Percentiles rank a stretch among this genome's conserved stretches.
Evolutionary conservation across 1,140 invertebrate genomes (phyloP).

Genomic region (Chelonus insularis): DNA sequence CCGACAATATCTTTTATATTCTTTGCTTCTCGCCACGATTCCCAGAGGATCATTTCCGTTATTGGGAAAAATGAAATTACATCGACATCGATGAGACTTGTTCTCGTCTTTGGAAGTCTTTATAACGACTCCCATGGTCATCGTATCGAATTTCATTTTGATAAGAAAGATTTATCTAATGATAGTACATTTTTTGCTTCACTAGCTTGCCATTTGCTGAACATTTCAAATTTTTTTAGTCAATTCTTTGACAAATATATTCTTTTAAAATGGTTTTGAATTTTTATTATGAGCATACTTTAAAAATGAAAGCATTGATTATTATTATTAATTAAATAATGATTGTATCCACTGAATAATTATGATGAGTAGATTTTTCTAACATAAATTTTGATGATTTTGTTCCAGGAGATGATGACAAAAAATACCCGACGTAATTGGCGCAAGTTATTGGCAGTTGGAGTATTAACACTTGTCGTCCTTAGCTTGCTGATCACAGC

Average conservation of each 20-base stretch:
- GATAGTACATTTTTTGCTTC: not conserved
- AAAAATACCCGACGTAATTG: slow-evolving; percentile 55
- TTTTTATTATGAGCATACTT: too few species aligned
- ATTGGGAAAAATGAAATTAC: slow-evolving; percentile 25
- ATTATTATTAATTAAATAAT: too few species aligned
- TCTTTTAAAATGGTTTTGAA: too few species aligned
- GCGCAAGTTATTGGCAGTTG: slow-evolving; percentile 47
- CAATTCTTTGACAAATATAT: too few species aligned
- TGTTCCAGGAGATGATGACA: slow-evolving; percentile 57
- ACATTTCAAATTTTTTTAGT: too few species aligned
- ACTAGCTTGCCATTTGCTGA: too few species aligned
- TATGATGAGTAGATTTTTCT: not conserved
- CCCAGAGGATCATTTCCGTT: slow-evolving; percentile 12
- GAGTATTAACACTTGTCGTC: slow-evolving; percentile 44
- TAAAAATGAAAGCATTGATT: too few species aligned
- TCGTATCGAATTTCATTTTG: slow-evolving; percentile 15
- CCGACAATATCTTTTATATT: not conserved
- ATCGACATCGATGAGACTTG: not conserved
- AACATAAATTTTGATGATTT: slow-evolving; percentile 10
- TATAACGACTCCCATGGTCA: not conserved
- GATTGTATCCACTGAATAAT: too few species aligned
- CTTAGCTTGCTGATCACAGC: slow-evolving; percentile 49
- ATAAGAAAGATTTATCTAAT: slow-evolving; percentile 13
- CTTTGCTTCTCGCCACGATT: not conserved
- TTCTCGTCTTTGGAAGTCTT: not conserved